Percentiles rank a stretch among this genome's conserved stretches.
phyloP scores from a whole-genome alignment of 2,113 vertebrate species.

The Saguinus imperator region DNA sequence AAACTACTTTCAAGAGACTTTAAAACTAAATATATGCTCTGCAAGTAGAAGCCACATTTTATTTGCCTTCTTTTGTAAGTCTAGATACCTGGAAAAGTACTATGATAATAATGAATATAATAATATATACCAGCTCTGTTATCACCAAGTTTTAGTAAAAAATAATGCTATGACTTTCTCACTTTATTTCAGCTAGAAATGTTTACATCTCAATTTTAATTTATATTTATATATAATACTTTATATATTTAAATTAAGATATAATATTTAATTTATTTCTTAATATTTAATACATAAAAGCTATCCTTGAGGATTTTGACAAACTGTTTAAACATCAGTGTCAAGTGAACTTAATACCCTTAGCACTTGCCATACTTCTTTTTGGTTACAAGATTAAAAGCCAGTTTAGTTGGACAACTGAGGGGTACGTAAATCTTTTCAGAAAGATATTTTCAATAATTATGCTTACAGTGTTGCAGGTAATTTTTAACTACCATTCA shows the following conservation, averaged over 20 bases:
- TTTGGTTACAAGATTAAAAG: not conserved
- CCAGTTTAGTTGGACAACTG: not conserved
- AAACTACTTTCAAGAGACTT: slow-evolving; percentile 18
- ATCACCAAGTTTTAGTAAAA: not conserved
- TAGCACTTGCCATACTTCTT: not conserved
- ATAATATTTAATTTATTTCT: not conserved
- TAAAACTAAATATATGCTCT: not conserved
- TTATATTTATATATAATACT: not conserved
- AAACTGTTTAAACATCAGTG: not conserved
- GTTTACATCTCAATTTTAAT: not conserved
- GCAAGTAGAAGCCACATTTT: slow-evolving; percentile 39
- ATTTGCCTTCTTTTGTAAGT: slow-evolving; percentile 1
- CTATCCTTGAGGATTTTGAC: not conserved
- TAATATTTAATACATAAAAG: not conserved
- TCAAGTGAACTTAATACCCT: not conserved
- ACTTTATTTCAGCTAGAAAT: not conserved
- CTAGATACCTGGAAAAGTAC: not conserved
- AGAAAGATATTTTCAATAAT: not conserved
- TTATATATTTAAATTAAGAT: not conserved
- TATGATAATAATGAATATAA: not conserved
- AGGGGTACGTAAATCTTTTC: not conserved
- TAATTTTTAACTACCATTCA: not conserved
- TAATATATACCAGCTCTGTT: not conserved
- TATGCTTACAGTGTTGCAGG: not conserved
- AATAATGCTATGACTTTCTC: not conserved